Conservation (phyloP, 1,140 invertebrate species). For the Micrasema longulum region DNA sequence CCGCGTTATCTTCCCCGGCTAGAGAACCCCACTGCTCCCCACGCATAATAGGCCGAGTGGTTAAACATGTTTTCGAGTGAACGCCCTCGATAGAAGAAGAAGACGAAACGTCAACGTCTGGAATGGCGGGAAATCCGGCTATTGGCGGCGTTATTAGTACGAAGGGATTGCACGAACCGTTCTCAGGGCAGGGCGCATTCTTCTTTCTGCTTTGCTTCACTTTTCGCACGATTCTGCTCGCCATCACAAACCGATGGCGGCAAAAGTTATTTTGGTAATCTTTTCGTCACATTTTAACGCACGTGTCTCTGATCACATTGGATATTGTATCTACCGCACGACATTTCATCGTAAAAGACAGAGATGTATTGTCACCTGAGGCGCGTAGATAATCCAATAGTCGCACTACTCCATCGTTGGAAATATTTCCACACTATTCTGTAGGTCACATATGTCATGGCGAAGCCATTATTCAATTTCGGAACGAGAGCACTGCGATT, state of each 20-base stretch:
- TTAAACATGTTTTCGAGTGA: slow-evolving; percentile 46
- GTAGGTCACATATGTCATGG: slow-evolving; percentile 17
- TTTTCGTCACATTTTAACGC: not conserved
- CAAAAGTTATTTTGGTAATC: too few species aligned
- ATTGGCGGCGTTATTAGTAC: slow-evolving; percentile 62
- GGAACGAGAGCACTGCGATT: slow-evolving; percentile 1
- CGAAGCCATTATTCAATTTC: slow-evolving; percentile 7
- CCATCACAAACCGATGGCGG: slow-evolving; percentile 67
- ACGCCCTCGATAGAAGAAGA: slow-evolving; percentile 42
- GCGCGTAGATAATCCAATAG: slow-evolving; percentile 11
- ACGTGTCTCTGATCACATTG: too few species aligned
- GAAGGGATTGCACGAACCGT: slow-evolving; percentile 54
- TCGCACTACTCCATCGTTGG: slow-evolving; percentile 21
- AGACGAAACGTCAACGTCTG: not conserved
- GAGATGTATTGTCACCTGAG: slow-evolving; percentile 26
- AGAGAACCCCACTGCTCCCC: slow-evolving; percentile 5
- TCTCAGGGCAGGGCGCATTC: slow-evolving; percentile 41
- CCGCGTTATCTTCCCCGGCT: slow-evolving; percentile 19
- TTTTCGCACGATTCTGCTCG: slow-evolving; percentile 63
- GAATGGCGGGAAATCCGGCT: slow-evolving; percentile 5
- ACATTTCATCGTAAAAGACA: slow-evolving; percentile 2
- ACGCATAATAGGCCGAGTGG: slow-evolving; percentile 26
- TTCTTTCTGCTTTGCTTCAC: slow-evolving; percentile 62
- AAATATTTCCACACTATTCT: slow-evolving; percentile 16
- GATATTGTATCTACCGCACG: slow-evolving; percentile 21